Base-by-base conservation (phyloP, 2,797 vertebrate genomes). In the Phoebastria nigripes region DNA sequence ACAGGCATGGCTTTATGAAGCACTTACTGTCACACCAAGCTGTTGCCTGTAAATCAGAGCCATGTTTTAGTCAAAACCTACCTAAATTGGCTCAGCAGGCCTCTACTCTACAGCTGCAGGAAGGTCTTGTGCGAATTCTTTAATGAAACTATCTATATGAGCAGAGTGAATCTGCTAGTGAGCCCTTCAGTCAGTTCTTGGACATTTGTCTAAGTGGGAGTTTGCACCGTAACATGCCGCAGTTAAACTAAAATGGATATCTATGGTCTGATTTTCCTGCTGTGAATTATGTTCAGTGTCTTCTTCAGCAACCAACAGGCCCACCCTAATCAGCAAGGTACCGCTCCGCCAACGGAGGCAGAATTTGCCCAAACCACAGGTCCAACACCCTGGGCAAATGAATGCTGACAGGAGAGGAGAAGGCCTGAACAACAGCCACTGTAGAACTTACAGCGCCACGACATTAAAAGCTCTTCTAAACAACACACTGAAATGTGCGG, bases 11-110 rank as follows among this genome's bases (percentile, higher is more conserved):
- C 87, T 92, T 86, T 46, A 51, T 6, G 56, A 74, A 93, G 67
- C 82, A 69, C 28, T 46, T 82, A 59, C 28, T 62, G 76, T 58
- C 1, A 0, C 65, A 91, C 44, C 82, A 76, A 94, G 51, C 54
- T 91, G 56, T 31, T 82, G 72, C 85, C 78, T 83, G 67, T 67
- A 91, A 65, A 87, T 77, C 44, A 87, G 89, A 95, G 82, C 59
- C 3, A 1, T 19, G 22, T 72, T 95, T 91, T 44, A 92, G 58
- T 78, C 58, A 94, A 93, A 96, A 81, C 7, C 74, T 65, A 72
- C 87, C 46, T 49, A 91, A 85, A 94, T 0, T 91, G 49, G 71
- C 86, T 74, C 74, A 95, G 92, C 42, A 81, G 71, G 33, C 3
- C 51, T 35, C 81, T 85, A 63, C 41, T 84, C 74, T 90, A 82